Base-by-base conservation (phyloP, 2,113 vertebrate genomes). In the Xiphorhynchus elegans region DNA sequence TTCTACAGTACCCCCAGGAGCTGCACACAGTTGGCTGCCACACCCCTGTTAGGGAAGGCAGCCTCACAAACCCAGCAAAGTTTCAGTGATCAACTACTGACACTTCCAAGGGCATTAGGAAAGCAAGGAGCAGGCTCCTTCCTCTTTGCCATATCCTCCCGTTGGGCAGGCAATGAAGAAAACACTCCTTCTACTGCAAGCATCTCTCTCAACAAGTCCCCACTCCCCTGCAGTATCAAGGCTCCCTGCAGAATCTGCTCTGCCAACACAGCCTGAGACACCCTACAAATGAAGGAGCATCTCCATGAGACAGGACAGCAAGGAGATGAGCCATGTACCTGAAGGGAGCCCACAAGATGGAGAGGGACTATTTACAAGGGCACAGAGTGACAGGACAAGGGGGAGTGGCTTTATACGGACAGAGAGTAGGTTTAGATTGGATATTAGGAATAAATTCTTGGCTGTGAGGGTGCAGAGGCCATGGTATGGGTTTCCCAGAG, bases 11-110 rank as follows among this genome's bases (percentile, higher is more conserved):
- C 17, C 31, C n/a, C n/a, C 35, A 35, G 2, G 39, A 55, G 21
- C 2, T 40, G 11, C 20, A 35, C 17, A 13, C 2, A 0, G 42
- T 79, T 68, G 1, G 1, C 42, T n/a, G 7, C 31, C 31, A 9
- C 13, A 46, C 8, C 31, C 21, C 23, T 40, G 44, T 49, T 56
- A 47, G 18, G 2, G 24, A 72, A 42, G 13, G 14, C 53, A 52
- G 4, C 42, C 33, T 80, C 62, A 31, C 11, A 70, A 50, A 60
- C 33, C 28, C 5, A 2, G 20, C 28, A 60, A 18, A 39, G 10
- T 46, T 35, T 44, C 40, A 56, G 13, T 28, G 15, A 39, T 10
- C 24, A 89, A 56, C 47, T 46, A 14, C 35, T 46, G 13, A 31
- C 19, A 3, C 33, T 55, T 55, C 24, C 31, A 24, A 39, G 9